These are phyloP conservation scores for Orussus abietinus DNA, from an alignment of 1,140 invertebrate species.

Conservation along the genomic window DNA sequence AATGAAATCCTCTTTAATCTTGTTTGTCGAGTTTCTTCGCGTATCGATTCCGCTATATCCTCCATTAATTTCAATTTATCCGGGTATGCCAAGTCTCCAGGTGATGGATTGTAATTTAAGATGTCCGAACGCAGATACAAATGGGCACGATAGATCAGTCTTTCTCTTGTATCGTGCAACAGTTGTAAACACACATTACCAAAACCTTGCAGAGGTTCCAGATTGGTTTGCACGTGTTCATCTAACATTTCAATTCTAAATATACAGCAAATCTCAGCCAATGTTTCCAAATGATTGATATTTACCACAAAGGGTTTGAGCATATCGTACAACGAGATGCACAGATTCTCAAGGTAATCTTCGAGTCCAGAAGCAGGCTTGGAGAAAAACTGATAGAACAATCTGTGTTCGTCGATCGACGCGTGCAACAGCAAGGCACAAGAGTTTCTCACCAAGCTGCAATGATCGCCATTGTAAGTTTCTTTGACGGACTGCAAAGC, in stretches of 20 bases:
- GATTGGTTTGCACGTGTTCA: constrained; percentile 85
- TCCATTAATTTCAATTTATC: constrained; percentile 98
- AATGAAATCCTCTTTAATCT: constrained; percentile 44
- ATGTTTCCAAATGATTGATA: constrained; percentile 95
- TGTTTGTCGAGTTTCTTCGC: constrained; percentile 41
- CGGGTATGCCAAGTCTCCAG: constrained; percentile 95
- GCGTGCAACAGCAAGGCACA: constrained; percentile 88
- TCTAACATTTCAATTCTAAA: constrained; percentile 91
- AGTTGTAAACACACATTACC: constrained; percentile 80
- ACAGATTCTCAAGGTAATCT: constrained; percentile 78
- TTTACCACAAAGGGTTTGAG: constrained; percentile 94
- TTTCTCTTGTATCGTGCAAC: constrained; percentile 93
- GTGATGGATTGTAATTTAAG: constrained; percentile 79
- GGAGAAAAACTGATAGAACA: constrained; percentile 87
- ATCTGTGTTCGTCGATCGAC: constrained; percentile 85
- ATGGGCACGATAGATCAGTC: constrained; percentile 93
- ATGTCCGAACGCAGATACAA: constrained; percentile 93
- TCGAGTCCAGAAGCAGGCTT: constrained; percentile 63
- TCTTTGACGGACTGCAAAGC: constrained; percentile 60
- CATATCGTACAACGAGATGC: constrained; percentile 87
- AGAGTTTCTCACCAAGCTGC: constrained; percentile 79
- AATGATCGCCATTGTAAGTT: constrained; percentile 76
- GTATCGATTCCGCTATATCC: constrained; percentile 49
- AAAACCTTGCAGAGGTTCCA: constrained; percentile 73
- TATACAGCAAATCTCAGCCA: constrained; percentile 95